These are phyloP conservation scores for Amiota minor DNA, from an alignment of 2,888 invertebrate species.

Conservation along the genomic window DNA sequence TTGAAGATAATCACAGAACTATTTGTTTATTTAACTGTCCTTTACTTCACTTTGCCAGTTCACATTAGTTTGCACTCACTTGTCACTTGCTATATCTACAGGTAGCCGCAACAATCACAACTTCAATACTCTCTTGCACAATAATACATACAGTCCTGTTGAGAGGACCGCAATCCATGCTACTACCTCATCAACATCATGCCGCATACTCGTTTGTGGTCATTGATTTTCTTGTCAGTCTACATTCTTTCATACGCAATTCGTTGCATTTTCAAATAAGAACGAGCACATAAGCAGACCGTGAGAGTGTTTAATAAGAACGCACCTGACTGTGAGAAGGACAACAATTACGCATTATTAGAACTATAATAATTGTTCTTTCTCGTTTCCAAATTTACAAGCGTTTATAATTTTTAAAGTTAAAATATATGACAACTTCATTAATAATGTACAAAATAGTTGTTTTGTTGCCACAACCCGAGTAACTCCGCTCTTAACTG, in stretches of 20 bases:
- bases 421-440: neutral
- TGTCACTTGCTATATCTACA: conserved; percentile 59
- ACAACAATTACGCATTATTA: too few relatives aligned
- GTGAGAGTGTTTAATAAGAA: neutral
- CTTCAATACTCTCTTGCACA: conserved; percentile 26
- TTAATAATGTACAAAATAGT: neutral
- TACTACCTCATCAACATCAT: neutral
- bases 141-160: conserved; percentile 40
- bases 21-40: too few relatives aligned
- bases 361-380: too few relatives aligned
- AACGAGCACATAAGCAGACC: neutral
- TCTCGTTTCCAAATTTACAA: too few relatives aligned
- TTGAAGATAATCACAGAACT: neutral
- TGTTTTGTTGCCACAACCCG: neutral
- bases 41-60: conserved; percentile 39
- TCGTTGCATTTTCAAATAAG: neutral
- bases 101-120: conserved; percentile 63
- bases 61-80: conserved; percentile 36
- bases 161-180: too few relatives aligned
- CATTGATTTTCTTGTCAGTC: conserved; percentile 3
- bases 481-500: neutral
- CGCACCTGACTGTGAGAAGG: too few relatives aligned
- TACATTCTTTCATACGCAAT: neutral
- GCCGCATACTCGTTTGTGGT: neutral
- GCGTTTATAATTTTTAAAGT: neutral